These are phyloP conservation scores for Melikaiella ostensackeni DNA, from an alignment of 2,888 invertebrate species.

Conservation along the genomic window DNA sequence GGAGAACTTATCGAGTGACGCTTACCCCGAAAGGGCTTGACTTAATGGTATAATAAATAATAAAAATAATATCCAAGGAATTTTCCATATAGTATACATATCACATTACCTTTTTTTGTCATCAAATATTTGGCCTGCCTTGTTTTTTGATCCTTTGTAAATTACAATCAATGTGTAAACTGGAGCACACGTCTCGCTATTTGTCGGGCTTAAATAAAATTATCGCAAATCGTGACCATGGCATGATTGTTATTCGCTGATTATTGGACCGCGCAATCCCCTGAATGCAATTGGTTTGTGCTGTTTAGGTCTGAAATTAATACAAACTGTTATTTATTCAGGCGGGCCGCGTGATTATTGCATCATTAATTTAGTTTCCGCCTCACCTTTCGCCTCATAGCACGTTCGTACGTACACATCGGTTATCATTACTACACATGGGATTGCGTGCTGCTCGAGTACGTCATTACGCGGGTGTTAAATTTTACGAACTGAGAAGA, in stretches of 20 bases:
- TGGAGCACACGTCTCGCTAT: constrained; percentile 29
- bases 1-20: too few relatives aligned
- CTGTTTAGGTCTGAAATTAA: constrained; percentile 59
- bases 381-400: neutral
- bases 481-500: neutral
- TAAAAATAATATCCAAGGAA: neutral
- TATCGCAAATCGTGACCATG: constrained; percentile 49
- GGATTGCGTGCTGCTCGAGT: neutral
- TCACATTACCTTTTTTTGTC: neutral
- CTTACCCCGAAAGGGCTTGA: too few relatives aligned
- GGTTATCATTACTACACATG: neutral
- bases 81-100: neutral
- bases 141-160: neutral
- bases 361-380: constrained; percentile 55
- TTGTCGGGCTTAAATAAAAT: constrained; percentile 53
- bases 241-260: constrained; percentile 50
- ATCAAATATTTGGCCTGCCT: neutral
- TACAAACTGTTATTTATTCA: constrained; percentile 57
- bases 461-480: neutral
- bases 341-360: constrained; percentile 53
- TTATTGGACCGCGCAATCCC: constrained; percentile 45
- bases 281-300: constrained; percentile 53
- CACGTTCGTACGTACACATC: neutral
- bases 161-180: neutral
- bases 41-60: too few relatives aligned